Evolutionary conservation across 2,888 invertebrate genomes (phyloP).

Genomic region (Cephus sareptanus): DNA sequence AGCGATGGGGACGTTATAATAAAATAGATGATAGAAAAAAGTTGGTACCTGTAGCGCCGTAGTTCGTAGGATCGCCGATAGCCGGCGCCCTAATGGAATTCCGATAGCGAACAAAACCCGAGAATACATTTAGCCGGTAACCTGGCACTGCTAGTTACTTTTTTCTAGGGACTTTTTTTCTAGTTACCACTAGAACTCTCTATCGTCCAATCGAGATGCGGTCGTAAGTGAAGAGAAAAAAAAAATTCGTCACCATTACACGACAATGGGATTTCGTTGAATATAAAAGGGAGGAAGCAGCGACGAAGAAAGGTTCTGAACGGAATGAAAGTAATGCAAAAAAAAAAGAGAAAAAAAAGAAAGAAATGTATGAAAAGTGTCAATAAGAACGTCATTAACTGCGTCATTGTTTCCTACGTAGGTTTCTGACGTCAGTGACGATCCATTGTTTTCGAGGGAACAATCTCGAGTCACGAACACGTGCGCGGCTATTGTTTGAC

Average conservation of each 20-base stretch:
- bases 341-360: too few relatives aligned
- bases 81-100: background rate
- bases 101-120: background rate
- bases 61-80: background rate
- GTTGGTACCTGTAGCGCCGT: background rate
- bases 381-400: background rate
- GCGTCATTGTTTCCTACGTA: background rate
- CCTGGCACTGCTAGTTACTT: background rate
- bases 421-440: background rate
- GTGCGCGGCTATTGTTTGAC: background rate
- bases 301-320: background rate
- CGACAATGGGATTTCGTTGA: background rate
- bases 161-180: background rate
- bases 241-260: background rate
- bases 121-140: background rate
- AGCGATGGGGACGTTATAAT: background rate
- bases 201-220: background rate
- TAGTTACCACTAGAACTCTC: background rate
- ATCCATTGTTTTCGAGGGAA: slow-evolving; percentile 2
- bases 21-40: background rate
- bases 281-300: background rate
- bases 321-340: background rate
- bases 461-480: background rate
- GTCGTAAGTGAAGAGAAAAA: background rate
- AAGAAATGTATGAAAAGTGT: background rate